Evolutionary conservation across 2,113 vertebrate species (phyloP).

Genomic region (Apistogramma diplotaenia): DNA sequence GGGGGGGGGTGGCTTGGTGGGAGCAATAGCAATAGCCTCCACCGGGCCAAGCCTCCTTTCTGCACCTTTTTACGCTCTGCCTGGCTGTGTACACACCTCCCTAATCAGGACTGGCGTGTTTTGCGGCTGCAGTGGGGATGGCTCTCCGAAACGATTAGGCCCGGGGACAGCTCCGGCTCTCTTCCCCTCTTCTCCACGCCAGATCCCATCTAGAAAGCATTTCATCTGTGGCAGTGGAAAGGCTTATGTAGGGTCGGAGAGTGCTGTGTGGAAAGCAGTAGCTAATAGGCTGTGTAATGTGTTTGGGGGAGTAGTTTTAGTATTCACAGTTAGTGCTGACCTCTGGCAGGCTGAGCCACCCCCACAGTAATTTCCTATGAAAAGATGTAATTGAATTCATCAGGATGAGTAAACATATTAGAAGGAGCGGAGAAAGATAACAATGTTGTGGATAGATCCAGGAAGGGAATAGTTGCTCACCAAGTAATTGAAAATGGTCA

Average conservation of each 20-base stretch:
- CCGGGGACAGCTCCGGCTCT: constrained; percentile 68
- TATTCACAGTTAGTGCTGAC: constrained; percentile 74
- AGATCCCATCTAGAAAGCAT: constrained; percentile 77
- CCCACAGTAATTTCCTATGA: constrained; percentile 71
- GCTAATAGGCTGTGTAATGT: constrained; percentile 78
- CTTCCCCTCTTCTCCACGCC: constrained; percentile 69
- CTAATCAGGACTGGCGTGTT: constrained; percentile 73
- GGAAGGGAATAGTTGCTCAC: constrained; percentile 57
- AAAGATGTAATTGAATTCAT: constrained; percentile 79
- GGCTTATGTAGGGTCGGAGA: constrained; percentile 58
- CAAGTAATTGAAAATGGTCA: constrained; percentile 70
- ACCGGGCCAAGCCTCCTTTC: constrained; percentile 36
- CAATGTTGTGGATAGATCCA: constrained; percentile 70
- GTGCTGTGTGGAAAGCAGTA: constrained; percentile 65
- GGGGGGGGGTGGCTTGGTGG: not conserved
- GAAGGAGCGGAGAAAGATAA: constrained; percentile 71
- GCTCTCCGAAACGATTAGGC: constrained; percentile 74
- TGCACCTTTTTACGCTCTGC: constrained; percentile 54
- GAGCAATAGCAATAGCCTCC: constrained; percentile 4
- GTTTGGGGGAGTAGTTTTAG: constrained; percentile 70
- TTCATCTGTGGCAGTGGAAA: constrained; percentile 73
- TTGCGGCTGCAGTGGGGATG: constrained; percentile 58
- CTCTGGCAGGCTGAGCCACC: constrained; percentile 62
- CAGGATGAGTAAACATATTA: constrained; percentile 76
- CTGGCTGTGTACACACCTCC: constrained; percentile 49